Evolutionary conservation across 2,888 invertebrate genomes (phyloP), one percentile per base, ranked within the genome.

Genomic region (Carterocephalus palaemon): DNA sequence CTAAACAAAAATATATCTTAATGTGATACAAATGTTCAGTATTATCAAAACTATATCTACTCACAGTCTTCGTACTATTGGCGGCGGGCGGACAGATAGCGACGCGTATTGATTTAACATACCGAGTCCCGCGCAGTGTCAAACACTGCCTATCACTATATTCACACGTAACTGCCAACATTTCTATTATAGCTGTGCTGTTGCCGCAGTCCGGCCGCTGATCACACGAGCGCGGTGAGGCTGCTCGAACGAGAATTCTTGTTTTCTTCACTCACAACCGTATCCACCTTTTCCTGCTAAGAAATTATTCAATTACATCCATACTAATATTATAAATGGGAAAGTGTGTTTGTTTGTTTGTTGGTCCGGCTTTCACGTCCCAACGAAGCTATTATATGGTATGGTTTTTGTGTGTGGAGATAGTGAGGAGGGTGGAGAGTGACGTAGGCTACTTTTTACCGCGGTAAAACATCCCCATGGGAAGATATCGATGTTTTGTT

Each of bases 201-300:
- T 34, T 17, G 48, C 20, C 10, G 47, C 19, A 28, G 49, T 34
- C 34, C n/a, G 4, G 23, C 20, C 38, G 42, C 22, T n/a, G 32
- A 48, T 63, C 66, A 81, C 40, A 85, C 85, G 39, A 86, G 81
- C 50, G 85, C 85, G 24, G 84, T 85, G 32, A 83, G 57, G 60
- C 85, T 85, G 33, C 80, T 75, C 6, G 82, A 76, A 38, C 80
- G 78, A 4, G 72, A 74, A 54, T 72, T 72, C 53, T 79, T 79
- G 53, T 59, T 75, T 13, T 71, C 74, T 5, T 73, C 70, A 1
- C 59, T 34, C 34, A 74, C 73, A 28, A 62, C 46, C 4, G 62
- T 50, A 38, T 52, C 68, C 20, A 62, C 48, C 55, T 74, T 75
- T 16, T 66, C 62, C 83, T 84, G 75, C 15, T 13, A 20, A 20